A percentile compares a stretch with the other conserved stretches of the same genome.
Conservation (phyloP, 2,797 vertebrate species). For the Danio jaintianensis region DNA sequence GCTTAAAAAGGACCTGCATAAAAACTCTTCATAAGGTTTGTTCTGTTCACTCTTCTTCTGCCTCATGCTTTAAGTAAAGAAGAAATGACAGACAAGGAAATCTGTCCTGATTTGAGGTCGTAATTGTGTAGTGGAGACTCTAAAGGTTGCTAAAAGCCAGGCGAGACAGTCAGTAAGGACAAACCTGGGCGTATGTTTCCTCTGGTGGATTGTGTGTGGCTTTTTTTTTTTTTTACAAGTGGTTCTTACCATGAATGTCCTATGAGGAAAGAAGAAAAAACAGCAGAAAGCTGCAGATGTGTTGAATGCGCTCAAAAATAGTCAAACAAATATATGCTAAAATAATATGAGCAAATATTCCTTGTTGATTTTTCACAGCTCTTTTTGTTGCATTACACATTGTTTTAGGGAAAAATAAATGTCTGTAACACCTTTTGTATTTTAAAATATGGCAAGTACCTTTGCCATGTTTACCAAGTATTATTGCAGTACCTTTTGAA, state of each 20-base stretch:
- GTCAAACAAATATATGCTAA: no score
- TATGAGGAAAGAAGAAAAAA: background rate
- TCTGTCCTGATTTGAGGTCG: slow-evolving; percentile 21
- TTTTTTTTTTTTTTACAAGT: background rate
- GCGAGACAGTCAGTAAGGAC: slow-evolving; percentile 48
- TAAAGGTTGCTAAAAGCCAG: slow-evolving; percentile 36
- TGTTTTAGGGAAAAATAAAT: background rate
- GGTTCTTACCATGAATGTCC: slow-evolving; percentile 13
- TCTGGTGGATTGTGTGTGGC: background rate
- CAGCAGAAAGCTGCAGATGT: background rate
- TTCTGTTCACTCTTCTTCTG: slow-evolving; percentile 11
- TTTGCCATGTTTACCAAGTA: no score
- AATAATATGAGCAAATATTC: background rate
- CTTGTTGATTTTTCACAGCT: background rate
- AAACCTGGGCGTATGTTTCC: slow-evolving; percentile 41
- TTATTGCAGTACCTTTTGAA: background rate
- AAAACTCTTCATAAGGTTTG: background rate
- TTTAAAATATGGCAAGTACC: background rate
- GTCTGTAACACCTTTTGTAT: background rate
- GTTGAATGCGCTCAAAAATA: background rate
- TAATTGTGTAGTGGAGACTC: background rate
- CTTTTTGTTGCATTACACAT: background rate
- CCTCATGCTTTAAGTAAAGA: background rate
- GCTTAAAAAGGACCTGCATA: background rate
- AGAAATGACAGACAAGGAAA: slow-evolving; percentile 10